Evolutionary conservation across 2,888 invertebrate genomes (phyloP), one percentile per base, ranked within the genome.

Genomic region (Tanytarsus gracilentus): DNA sequence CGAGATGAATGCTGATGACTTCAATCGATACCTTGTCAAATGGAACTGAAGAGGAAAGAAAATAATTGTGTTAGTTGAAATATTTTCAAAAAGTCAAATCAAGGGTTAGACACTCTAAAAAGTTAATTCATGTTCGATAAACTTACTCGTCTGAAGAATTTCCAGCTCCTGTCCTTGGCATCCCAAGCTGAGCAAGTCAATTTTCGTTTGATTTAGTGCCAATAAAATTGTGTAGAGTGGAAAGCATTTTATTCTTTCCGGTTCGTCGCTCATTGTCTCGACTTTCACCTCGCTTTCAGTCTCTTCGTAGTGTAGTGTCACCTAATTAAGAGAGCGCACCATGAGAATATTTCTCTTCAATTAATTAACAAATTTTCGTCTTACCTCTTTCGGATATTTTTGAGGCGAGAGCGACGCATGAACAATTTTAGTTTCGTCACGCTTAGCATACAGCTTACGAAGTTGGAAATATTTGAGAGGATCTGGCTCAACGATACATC

Each of bases 341-440:
- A 33, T 21, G 23, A 53, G 25, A n/a, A 33, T 18, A 18, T 11
- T 33, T 33, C 16, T 33, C 7, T 6, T n/a, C 11, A 21, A 8
- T n/a, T 21, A n/a, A n/a, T 50, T 50, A 9, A 16, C 50, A 53
- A 3, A 33, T 30, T 33, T 7, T 44, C n/a, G 44, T 63, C 66
- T 69, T 64, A 84, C 86, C 79, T 88, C 87, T 71, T 86, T 79
- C 18, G 87, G 88, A 68, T 86, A 85, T 40, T 81, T 78, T 59
- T 82, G 83, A 26, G 86, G 82, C 68, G 88, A 88, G 62, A 91
- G 79, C 65, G 90, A 91, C 58, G 88, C 88, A 68, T 89, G 88
- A 64, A 86, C 78, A 66, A 75, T 82, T 67, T 83, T 78, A 39
- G 82, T 79, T 64, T 77, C 78, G 58, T 78, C 76, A 63, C 79